phyloP scores from a whole-genome alignment of 2,113 vertebrate genomes.

The Saguinus imperator region DNA sequence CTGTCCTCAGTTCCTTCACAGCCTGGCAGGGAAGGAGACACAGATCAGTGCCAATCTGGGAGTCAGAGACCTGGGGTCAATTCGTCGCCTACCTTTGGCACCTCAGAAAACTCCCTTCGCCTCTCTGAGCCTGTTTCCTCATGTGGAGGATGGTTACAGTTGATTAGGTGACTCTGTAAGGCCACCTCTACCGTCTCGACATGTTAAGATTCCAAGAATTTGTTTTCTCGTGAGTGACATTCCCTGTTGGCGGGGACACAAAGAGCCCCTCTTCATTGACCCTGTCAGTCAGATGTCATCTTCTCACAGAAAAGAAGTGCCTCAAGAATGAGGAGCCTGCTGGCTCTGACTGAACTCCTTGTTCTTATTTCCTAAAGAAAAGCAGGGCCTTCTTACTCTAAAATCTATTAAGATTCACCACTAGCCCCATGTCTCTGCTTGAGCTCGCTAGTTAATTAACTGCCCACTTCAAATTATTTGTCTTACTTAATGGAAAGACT shows the following conservation, averaged over 20 bases:
- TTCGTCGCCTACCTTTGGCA: background rate
- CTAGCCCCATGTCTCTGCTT: background rate
- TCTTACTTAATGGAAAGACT: background rate
- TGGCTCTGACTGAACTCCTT: rapidly evolving
- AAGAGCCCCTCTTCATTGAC: background rate
- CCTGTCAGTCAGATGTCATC: background rate
- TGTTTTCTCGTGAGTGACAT: background rate
- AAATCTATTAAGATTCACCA: background rate
- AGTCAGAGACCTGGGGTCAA: background rate
- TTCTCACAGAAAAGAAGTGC: background rate
- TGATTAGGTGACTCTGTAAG: background rate
- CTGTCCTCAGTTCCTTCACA: background rate
- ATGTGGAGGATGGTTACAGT: rapidly evolving
- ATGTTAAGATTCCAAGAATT: background rate
- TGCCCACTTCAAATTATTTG: background rate
- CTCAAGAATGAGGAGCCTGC: background rate
- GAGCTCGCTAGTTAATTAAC: background rate
- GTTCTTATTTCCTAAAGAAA: background rate
- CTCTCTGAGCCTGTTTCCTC: background rate
- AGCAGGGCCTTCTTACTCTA: background rate
- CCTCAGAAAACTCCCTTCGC: background rate
- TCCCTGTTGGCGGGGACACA: background rate
- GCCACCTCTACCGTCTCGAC: background rate
- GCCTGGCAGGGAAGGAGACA: background rate
- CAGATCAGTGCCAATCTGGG: background rate